A percentile compares a stretch with the other conserved stretches of the same genome.
Conservation (phyloP, 2,888 invertebrate genomes). For the Calameuta pallipes region DNA sequence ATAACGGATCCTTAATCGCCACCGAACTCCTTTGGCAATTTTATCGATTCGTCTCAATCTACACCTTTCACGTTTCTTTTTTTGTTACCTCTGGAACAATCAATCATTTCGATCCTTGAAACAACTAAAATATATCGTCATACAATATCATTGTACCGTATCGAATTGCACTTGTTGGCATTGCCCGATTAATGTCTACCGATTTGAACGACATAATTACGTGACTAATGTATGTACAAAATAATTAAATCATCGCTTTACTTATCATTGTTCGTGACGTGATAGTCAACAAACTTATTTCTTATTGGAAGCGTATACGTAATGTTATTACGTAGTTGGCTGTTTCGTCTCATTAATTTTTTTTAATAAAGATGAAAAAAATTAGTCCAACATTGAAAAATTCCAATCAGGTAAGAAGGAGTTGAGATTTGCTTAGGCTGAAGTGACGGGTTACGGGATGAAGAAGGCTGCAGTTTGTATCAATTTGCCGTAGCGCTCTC, state of each 20-base stretch:
- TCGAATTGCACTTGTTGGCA: not conserved
- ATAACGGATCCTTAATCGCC: not conserved
- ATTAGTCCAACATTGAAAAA: not conserved
- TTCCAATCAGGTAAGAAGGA: constrained; percentile 26
- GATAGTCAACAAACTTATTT: not conserved
- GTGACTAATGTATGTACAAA: not conserved
- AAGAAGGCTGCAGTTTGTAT: constrained; percentile 44
- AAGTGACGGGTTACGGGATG: constrained; percentile 3
- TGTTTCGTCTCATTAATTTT: not conserved
- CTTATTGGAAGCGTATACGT: not conserved
- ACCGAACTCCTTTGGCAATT: not conserved
- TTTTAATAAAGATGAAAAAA: not conserved
- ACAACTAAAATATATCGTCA: not conserved
- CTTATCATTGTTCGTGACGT: not conserved
- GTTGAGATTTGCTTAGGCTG: not conserved
- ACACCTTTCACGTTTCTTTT: not conserved
- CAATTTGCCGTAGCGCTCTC: constrained; percentile 42
- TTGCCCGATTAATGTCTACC: not conserved
- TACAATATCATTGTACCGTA: not conserved
- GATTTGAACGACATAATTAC: not conserved
- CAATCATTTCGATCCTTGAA: not conserved
- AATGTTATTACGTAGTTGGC: not conserved
- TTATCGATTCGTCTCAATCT: not conserved
- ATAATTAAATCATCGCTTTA: not conserved
- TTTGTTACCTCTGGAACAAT: not conserved